phyloP scores from a whole-genome alignment of 2,797 vertebrate genomes.

The Synaphobranchus kaupii region DNA sequence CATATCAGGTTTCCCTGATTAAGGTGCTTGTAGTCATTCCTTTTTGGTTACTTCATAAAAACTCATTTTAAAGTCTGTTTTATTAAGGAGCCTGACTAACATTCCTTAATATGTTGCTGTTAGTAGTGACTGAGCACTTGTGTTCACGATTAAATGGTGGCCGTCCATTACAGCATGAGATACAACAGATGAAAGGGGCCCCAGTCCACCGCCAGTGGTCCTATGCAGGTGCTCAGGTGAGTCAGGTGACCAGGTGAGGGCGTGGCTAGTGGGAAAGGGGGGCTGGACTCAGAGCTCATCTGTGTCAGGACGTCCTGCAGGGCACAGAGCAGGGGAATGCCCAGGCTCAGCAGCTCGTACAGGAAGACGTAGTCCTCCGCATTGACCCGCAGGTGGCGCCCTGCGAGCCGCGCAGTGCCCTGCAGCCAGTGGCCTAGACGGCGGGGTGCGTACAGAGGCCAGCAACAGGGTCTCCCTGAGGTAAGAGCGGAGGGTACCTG shows the following conservation, averaged over 20 bases:
- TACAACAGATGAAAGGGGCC: conserved; percentile 14
- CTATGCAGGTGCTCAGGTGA: conserved; percentile 59
- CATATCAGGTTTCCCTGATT: conserved; percentile 54
- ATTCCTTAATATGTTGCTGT: background rate
- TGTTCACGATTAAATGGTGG: conserved; percentile 42
- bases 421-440: conserved; percentile 77
- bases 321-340: conserved; percentile 85
- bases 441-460: conserved; percentile 81
- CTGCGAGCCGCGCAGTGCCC: conserved; percentile 67
- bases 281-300: conserved; percentile 82
- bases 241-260: conserved; percentile 47
- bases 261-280: conserved; percentile 49
- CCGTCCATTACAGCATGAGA: conserved; percentile 23
- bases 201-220: conserved; percentile 33
- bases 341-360: conserved; percentile 91
- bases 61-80: conserved; percentile 7
- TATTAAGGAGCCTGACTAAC: background rate
- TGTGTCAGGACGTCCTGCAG: conserved; percentile 83
- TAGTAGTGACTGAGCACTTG: conserved; percentile 45
- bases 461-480: conserved; percentile 80
- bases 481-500: conserved; percentile 92
- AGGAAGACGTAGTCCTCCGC: conserved; percentile 83
- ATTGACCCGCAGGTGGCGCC: conserved; percentile 85
- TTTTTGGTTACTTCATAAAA: conserved; percentile 34
- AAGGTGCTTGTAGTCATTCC: conserved; percentile 72